These are phyloP conservation scores for Pangasius sanitwongsei DNA, from an alignment of 2,797 vertebrate species.

Conservation along the genomic window DNA sequence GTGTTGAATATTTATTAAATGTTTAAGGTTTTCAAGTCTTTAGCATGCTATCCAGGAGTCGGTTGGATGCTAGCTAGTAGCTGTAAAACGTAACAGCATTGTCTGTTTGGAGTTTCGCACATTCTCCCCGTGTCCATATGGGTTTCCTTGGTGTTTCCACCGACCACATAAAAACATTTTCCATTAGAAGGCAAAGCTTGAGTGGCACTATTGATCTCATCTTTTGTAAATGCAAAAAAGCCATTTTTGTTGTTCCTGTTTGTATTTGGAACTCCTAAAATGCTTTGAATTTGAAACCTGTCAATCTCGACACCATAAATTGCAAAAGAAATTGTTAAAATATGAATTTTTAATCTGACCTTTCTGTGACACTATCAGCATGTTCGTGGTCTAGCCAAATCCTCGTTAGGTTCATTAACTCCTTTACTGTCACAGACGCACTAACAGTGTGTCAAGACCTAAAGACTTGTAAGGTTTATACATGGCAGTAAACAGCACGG, in stretches of 20 bases:
- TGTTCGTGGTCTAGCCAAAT: neutral
- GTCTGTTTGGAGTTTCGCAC: neutral
- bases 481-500: conserved; percentile 33
- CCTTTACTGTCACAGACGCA: neutral
- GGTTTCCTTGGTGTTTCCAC: neutral
- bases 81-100: neutral
- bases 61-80: neutral
- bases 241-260: neutral
- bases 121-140: neutral
- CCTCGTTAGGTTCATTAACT: neutral
- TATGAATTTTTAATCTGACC: neutral
- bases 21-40: neutral
- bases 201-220: neutral
- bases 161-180: neutral
- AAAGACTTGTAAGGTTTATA: conserved; percentile 27
- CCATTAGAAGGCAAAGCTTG: neutral
- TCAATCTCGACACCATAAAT: neutral
- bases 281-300: neutral
- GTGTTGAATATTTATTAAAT: neutral
- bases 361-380: neutral
- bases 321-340: neutral
- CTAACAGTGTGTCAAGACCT: conserved; percentile 5
- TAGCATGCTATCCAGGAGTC: neutral
- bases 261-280: neutral
- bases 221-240: neutral